Evolutionary conservation across 2,888 invertebrate species (phyloP).

Genomic region (Smittia aterrima): DNA sequence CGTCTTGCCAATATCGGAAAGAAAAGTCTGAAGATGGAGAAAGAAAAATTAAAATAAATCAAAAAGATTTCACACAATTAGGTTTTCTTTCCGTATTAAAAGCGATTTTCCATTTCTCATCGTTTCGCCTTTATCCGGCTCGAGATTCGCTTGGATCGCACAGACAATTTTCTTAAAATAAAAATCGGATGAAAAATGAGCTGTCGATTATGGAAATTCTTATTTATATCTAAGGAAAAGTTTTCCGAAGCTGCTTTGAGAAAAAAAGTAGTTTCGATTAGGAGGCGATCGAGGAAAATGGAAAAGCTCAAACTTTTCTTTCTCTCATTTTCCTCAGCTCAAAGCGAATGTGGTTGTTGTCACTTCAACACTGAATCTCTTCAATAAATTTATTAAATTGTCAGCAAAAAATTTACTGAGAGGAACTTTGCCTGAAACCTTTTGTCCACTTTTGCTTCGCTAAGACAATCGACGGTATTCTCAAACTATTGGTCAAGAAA

Average conservation of each 20-base stretch:
- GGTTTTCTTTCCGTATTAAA: conserved; percentile 16
- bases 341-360: conserved; percentile 13
- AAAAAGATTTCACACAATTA: conserved; percentile 29
- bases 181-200: conserved; percentile 36
- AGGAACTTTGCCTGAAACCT: no score
- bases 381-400: no score
- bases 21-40: background rate
- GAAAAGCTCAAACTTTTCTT: background rate
- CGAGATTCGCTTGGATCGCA: background rate
- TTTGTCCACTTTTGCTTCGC: no score
- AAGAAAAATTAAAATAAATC: conserved; percentile 1
- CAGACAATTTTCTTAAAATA: conserved; percentile 16
- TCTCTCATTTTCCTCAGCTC: background rate
- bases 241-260: background rate
- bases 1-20: conserved; percentile 19
- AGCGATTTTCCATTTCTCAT: conserved; percentile 16
- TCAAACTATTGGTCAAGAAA: no score
- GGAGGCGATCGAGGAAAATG: background rate
- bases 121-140: background rate
- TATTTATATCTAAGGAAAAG: background rate
- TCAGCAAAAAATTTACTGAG: no score
- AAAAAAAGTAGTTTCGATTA: background rate
- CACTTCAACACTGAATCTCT: no score
- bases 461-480: no score
- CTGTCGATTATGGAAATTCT: conserved; percentile 32